Percentiles rank a stretch among this genome's conserved stretches.
These are phyloP conservation scores for Melanotus villosus DNA, from an alignment of 2,888 invertebrate species.

Conservation along the genomic window DNA sequence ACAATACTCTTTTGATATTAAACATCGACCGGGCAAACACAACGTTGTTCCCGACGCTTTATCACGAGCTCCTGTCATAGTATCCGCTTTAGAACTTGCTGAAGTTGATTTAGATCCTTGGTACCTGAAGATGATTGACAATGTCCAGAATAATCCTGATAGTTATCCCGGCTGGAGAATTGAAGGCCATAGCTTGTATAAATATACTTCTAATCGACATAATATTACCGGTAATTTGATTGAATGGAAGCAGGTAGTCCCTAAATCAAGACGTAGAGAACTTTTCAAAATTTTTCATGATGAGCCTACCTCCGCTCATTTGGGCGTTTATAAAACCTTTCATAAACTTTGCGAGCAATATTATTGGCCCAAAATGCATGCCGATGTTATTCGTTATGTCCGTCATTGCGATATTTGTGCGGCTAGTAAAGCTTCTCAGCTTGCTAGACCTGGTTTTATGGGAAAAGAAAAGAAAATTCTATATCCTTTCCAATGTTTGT, in stretches of 20 bases:
- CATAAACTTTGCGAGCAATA: neutral
- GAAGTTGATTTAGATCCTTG: neutral
- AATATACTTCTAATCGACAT: neutral
- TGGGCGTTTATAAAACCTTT: constrained; percentile 16
- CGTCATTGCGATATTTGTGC: constrained; percentile 18
- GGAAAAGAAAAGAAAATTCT: constrained; percentile 25
- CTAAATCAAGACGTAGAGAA: too few relatives aligned
- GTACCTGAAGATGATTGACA: neutral
- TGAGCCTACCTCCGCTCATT: constrained; percentile 15
- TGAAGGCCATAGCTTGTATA: neutral
- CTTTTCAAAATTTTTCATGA: too few relatives aligned
- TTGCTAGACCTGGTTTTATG: constrained; percentile 33
- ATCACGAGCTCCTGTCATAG: neutral
- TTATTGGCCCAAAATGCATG: constrained; percentile 25
- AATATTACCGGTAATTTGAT: neutral
- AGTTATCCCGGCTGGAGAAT: neutral
- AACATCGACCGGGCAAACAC: constrained; percentile 39
- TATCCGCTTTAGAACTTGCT: neutral
- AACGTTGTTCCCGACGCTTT: constrained; percentile 33
- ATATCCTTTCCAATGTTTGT: constrained; percentile 44
- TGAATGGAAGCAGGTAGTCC: constrained; percentile 22
- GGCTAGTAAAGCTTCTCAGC: constrained; percentile 16
- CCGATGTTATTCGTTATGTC: constrained; percentile 8
- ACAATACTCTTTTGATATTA: constrained; percentile 36
- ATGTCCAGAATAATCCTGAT: neutral